Evolutionary conservation across 2,888 invertebrate genomes (phyloP), one percentile per base, ranked within the genome.

Genomic region (Mesopsocus fuscifrons): DNA sequence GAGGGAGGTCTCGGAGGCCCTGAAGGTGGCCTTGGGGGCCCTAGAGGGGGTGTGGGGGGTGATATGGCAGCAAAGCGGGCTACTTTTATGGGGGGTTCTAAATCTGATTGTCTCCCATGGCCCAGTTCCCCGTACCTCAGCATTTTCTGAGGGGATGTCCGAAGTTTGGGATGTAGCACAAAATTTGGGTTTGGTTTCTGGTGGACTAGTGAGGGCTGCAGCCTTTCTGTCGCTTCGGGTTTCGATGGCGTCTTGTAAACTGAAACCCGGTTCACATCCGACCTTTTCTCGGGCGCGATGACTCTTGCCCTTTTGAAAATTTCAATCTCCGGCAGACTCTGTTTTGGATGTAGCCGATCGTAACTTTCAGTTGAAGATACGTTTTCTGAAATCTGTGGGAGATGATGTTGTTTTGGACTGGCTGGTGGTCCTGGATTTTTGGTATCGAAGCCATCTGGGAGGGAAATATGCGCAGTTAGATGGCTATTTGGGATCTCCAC

Each of bases 121-220:
- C 20, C 17, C n/a, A 38, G n/a, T 18, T 17, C 20, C 21, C n/a
- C 38, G 6, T 20, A 20, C 20, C 38, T 38, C 4, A 18, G 9
- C 5, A 38, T 18, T 20, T 38, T 38, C 15, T 38, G 16, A 15
- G 38, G 38, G 15, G 38, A 38, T 18, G 17, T 15, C n/a, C 20
- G 16, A 13, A 34, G 8, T 34, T 34, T 34, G 5, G 38, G 38
- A 20, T 38, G 15, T 4, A 38, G 20, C 21, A 20, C 20, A 11
- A 38, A 38, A 38, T 38, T 38, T 20, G 38, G 38, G 21, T 38
- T 38, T n/a, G 38, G 38, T 38, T 38, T 38, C 20, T 38, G 38
- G 11, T 38, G 38, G 4, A 38, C 20, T 38, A 18, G 16, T 6
- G 21, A 13, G 3, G 38, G 38, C 26, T 6, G 6, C 26, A 26